Conservation (phyloP, 2,113 vertebrate genomes). For the Phasianus colchicus region DNA sequence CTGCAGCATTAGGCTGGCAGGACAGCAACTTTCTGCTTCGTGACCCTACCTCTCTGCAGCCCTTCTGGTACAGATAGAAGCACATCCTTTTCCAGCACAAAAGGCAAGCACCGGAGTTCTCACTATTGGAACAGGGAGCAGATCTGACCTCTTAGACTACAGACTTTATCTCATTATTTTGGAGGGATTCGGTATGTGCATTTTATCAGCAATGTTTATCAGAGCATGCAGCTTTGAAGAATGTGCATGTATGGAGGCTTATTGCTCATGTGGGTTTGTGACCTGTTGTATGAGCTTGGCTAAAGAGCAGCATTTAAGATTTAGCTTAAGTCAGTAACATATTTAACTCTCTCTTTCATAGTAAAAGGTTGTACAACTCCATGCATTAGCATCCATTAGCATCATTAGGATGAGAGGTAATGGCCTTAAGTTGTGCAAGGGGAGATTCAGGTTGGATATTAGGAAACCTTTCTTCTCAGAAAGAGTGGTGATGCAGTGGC, state of each 20-base stretch:
- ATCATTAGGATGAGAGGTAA: too few relatives aligned
- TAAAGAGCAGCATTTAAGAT: neutral
- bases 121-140: rapidly evolving
- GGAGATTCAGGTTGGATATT: too few relatives aligned
- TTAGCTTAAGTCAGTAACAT: neutral
- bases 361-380: neutral
- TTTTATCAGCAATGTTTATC: neutral
- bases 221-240: neutral
- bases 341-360: neutral
- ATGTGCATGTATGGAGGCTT: rapidly evolving
- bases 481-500: too few relatives aligned
- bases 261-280: neutral
- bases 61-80: neutral
- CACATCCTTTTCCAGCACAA: neutral
- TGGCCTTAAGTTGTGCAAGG: too few relatives aligned
- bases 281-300: neutral
- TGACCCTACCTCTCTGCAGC: slow-evolving; percentile 13
- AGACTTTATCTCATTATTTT: neutral
- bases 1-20: neutral
- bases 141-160: rapidly evolving
- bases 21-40: neutral
- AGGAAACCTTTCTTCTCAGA: too few relatives aligned
- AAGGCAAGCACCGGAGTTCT: neutral
- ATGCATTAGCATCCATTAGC: neutral
- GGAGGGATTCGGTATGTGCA: neutral